A percentile compares a stretch with the other conserved stretches of the same genome.
Conservation (phyloP, 2,113 vertebrate genomes). For the Tichodroma muraria region DNA sequence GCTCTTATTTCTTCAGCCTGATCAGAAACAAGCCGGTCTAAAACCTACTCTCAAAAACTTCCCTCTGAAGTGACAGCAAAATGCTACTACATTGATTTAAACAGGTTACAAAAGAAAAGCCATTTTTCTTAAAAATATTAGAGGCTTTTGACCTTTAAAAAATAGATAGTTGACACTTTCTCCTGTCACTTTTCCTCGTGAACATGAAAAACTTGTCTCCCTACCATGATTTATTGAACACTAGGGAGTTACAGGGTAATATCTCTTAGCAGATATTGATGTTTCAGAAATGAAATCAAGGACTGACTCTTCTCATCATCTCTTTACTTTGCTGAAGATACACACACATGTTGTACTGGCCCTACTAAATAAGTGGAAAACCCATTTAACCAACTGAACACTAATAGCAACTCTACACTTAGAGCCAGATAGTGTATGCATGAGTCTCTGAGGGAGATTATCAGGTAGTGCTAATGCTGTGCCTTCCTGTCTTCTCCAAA, state of each 20-base stretch:
- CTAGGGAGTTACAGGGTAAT: not conserved
- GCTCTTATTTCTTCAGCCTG: not conserved
- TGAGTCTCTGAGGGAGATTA: not conserved
- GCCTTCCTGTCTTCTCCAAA: not conserved
- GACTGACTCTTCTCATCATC: not conserved
- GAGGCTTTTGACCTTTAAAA: conserved; percentile 51
- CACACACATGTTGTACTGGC: not conserved
- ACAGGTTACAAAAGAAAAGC: conserved; percentile 4
- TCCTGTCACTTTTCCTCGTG: not conserved
- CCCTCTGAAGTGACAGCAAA: not conserved
- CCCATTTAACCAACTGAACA: not conserved
- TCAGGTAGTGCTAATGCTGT: not conserved
- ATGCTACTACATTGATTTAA: conserved; percentile 31
- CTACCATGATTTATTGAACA: conserved; percentile 8
- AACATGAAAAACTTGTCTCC: conserved; percentile 34
- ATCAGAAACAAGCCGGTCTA: not conserved
- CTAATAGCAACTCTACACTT: not conserved
- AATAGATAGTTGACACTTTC: conserved; percentile 32
- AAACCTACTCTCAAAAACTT: not conserved
- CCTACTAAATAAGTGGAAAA: not conserved
- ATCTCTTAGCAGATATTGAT: conserved; percentile 10
- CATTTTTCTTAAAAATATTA: conserved; percentile 40
- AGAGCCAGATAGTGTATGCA: not conserved
- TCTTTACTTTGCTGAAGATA: not conserved
- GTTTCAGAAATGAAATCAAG: conserved; percentile 25